These are phyloP conservation scores for Speoplatyrhinus poulsoni DNA, from an alignment of 2,113 vertebrate genomes.

Conservation along the genomic window DNA sequence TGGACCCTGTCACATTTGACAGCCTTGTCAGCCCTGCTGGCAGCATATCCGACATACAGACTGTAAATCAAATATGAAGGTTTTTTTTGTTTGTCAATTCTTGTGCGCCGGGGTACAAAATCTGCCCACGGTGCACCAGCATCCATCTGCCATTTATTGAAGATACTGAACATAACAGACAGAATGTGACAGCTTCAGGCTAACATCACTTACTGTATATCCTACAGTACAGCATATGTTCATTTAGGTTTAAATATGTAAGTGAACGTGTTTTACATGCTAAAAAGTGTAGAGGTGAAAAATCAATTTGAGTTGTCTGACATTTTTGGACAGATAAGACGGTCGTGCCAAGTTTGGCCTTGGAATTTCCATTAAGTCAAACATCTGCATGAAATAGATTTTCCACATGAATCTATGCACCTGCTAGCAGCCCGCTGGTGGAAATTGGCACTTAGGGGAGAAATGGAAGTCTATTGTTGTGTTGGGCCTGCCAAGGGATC, in stretches of 20 bases:
- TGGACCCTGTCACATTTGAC: constrained; percentile 12
- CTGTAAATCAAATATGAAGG: constrained; percentile 19
- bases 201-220: constrained; percentile 11
- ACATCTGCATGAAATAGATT: constrained; percentile 77
- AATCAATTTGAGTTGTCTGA: constrained; percentile 63
- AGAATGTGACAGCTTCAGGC: neutral
- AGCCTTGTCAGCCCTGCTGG: neutral
- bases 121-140: constrained; percentile 12
- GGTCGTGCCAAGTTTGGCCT: constrained; percentile 67
- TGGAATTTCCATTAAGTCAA: constrained; percentile 74
- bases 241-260: constrained; percentile 29
- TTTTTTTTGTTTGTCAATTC: constrained; percentile 9
- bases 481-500: constrained; percentile 70
- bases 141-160: constrained; percentile 18
- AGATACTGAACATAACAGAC: constrained; percentile 14
- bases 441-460: constrained; percentile 78
- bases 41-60: constrained; percentile 7
- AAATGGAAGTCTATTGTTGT: constrained; percentile 78
- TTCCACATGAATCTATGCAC: constrained; percentile 75
- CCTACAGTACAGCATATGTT: constrained; percentile 12
- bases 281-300: constrained; percentile 51
- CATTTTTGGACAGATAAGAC: constrained; percentile 62
- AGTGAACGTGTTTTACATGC: constrained; percentile 18
- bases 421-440: constrained; percentile 70
- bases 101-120: constrained; percentile 8